Evolutionary conservation across 2,113 vertebrate species (phyloP).

Genomic region (Brachypteracias leptosomus): DNA sequence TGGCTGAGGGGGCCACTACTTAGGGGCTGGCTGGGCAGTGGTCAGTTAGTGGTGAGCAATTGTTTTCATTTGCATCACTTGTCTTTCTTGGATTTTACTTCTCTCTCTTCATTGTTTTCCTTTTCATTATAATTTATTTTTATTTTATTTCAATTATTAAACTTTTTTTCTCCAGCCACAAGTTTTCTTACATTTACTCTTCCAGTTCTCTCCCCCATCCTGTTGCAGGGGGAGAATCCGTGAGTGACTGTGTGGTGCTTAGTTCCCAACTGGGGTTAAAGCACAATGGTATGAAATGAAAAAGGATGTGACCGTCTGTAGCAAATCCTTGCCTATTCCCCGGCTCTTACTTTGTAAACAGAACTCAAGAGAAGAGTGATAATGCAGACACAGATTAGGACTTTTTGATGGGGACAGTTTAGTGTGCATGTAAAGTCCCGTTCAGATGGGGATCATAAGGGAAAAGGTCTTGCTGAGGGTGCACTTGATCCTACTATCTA

Average conservation of each 20-base stretch:
- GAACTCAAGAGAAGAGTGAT: background rate
- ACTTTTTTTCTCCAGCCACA: background rate
- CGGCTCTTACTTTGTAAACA: background rate
- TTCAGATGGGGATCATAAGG: background rate
- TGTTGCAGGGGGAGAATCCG: background rate
- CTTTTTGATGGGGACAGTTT: background rate
- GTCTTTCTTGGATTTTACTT: background rate
- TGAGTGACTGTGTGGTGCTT: background rate
- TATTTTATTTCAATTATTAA: background rate
- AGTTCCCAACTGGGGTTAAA: background rate
- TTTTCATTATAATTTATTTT: background rate
- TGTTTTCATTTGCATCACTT: background rate
- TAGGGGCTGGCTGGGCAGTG: too few species aligned
- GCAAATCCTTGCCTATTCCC: background rate
- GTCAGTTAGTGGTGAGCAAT: background rate
- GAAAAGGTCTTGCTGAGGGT: background rate
- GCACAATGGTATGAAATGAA: background rate
- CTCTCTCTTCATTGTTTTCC: background rate
- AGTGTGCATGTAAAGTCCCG: background rate
- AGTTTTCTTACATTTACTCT: background rate
- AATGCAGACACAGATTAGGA: background rate
- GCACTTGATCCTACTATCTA: background rate
- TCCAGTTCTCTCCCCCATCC: background rate
- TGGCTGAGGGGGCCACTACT: background rate
- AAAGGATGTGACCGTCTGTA: background rate